These are phyloP conservation scores for Microplitis mediator DNA, from an alignment of 1,140 invertebrate genomes.

Conservation along the genomic window DNA sequence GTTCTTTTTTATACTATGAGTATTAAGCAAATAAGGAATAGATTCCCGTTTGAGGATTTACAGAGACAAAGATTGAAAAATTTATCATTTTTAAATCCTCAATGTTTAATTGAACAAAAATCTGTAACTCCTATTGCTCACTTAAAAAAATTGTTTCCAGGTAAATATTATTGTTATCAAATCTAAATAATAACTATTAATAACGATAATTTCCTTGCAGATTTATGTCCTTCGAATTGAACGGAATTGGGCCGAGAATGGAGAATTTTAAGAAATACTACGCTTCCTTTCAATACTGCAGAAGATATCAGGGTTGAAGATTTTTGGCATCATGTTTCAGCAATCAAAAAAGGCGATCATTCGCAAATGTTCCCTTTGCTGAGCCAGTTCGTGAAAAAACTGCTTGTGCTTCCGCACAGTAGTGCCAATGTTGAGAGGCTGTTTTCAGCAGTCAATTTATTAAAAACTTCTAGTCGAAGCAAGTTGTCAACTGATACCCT, in stretches of 20 bases:
- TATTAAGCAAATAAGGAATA: slow-evolving; percentile 20
- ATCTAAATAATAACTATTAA: neutral
- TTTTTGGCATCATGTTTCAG: slow-evolving; percentile 15
- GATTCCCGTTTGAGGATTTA: slow-evolving; percentile 25
- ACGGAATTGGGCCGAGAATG: slow-evolving; percentile 16
- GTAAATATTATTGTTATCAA: neutral
- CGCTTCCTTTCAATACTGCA: neutral
- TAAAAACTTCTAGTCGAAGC: slow-evolving; percentile 22
- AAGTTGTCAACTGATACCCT: neutral
- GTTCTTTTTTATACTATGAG: slow-evolving; percentile 29
- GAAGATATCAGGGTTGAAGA: neutral
- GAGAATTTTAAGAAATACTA: slow-evolving; percentile 10
- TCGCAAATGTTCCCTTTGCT: slow-evolving; percentile 8
- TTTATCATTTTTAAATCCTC: slow-evolving; percentile 14
- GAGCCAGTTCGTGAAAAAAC: neutral
- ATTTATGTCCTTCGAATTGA: neutral
- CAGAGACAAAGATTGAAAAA: slow-evolving; percentile 11
- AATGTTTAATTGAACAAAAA: neutral
- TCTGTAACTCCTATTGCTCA: neutral
- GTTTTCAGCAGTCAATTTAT: slow-evolving; percentile 21
- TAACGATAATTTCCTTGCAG: neutral
- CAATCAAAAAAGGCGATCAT: slow-evolving; percentile 15
- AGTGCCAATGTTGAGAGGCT: slow-evolving; percentile 24
- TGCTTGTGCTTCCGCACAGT: slow-evolving; percentile 23
- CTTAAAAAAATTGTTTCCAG: neutral